Base-by-base conservation (phyloP, 2,113 vertebrate genomes). In the Clupea harengus region DNA sequence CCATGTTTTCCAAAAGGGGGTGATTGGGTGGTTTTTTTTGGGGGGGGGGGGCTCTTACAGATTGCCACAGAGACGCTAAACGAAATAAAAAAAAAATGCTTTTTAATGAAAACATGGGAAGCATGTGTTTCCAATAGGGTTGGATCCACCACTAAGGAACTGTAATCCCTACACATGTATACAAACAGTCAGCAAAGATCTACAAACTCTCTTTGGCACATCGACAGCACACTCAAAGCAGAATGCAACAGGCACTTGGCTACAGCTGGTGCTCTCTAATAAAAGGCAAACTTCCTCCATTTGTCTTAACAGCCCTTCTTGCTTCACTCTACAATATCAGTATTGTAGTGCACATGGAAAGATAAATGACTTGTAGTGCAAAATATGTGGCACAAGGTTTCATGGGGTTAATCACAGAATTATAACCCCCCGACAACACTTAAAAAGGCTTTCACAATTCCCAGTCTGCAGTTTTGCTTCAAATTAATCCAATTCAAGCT, bases 121-220 rank as follows among this genome's bases (percentile, higher is more conserved):
- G 64, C 89, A 88, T 88, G 86, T 91, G 88, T 88, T 89, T 89
- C 83, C 78, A 91, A 83, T 82, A 82, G 72, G 82, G 47, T 82
- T 32, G 85, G 86, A 81, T 89, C 64, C 49, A 82, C 25, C 57
- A 84, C 82, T 75, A 1, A 82, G 88, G 84, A 17, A n/a, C 54
- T 67, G 72, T 64, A 67, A 47, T 88, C 81, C 82, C 54, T 83
- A 64, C 87, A 52, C 64, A 78, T 72, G 60, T 82, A 80, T 18
- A 81, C n/a, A 81, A 88, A 81, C 72, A 78, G 72, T 78, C 72
- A 78, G 72, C 72, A 78, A 78, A 78, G 72, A 39, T 78, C 72
- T 39, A 39, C 72, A 44, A 78, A 32, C 72, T 32, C 28, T 78
- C 72, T 32, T 15, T 78, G 72, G 72, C 72, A 78, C 32, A 15